A percentile compares a stretch with the other conserved stretches of the same genome.
Conservation (phyloP, 2,888 invertebrate species). For the Ectemnius lituratus region DNA sequence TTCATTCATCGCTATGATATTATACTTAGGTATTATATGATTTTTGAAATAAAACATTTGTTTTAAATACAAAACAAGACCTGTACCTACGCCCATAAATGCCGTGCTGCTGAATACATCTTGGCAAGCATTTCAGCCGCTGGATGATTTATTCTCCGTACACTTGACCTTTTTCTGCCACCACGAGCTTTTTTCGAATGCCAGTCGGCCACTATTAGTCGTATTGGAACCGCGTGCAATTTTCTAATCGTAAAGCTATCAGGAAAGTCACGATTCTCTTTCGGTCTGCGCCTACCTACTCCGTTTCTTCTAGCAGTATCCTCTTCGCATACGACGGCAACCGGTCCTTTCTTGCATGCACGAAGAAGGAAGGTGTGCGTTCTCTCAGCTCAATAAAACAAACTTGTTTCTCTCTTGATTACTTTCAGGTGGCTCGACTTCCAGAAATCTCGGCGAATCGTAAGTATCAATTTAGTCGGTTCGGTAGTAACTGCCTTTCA, state of each 20-base stretch:
- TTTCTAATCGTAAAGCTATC: neutral
- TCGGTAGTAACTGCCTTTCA: conserved; percentile 17
- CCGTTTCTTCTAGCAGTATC: neutral
- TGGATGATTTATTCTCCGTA: neutral
- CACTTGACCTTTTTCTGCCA: neutral
- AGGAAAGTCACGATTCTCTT: neutral
- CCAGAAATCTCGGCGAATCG: conserved; percentile 75
- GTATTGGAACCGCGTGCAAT: neutral
- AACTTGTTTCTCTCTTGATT: conserved; percentile 21
- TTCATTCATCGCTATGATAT: conserved; percentile 76
- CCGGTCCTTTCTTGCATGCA: neutral
- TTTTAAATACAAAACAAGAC: conserved; percentile 69
- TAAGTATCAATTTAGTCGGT: conserved; percentile 65
- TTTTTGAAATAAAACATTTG: conserved; percentile 77
- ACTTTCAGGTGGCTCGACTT: conserved; percentile 70
- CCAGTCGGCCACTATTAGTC: neutral
- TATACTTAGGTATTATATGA: conserved; percentile 75
- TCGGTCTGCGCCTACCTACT: neutral
- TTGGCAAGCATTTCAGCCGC: neutral
- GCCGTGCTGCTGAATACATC: neutral
- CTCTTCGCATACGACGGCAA: neutral
- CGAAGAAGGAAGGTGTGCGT: neutral
- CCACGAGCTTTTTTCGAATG: neutral
- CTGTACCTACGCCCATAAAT: neutral
- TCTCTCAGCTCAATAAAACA: conserved; percentile 14